Evolutionary conservation across 1,140 invertebrate species (phyloP).

Genomic region (Drosophila baimaii): DNA sequence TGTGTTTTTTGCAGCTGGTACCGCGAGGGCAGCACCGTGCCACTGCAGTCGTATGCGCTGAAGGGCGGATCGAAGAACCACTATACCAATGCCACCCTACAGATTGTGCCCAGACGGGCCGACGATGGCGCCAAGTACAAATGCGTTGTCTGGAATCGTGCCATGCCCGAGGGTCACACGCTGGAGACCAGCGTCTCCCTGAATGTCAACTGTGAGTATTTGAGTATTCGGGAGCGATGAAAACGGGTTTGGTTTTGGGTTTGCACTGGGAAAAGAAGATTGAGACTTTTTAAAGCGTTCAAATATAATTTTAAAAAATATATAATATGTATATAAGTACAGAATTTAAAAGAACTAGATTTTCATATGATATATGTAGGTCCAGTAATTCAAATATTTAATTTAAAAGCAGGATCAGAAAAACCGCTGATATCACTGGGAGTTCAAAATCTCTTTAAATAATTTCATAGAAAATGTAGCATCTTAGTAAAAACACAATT

Average conservation of each 20-base stretch:
- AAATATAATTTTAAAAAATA: too few species aligned
- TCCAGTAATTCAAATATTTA: too few species aligned
- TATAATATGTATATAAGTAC: too few species aligned
- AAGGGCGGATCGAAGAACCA: constrained; percentile 88
- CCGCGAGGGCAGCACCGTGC: constrained; percentile 87
- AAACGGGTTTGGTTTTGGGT: neutral
- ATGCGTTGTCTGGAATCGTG: constrained; percentile 95
- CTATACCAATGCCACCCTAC: constrained; percentile 90
- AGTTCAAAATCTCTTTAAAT: too few species aligned
- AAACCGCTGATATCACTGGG: too few species aligned
- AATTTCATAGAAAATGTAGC: too few species aligned
- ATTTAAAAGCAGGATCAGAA: too few species aligned
- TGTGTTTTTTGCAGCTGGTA: constrained; percentile 87
- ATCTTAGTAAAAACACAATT: too few species aligned
- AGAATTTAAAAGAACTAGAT: too few species aligned
- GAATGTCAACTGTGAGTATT: constrained; percentile 94
- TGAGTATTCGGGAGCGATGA: neutral
- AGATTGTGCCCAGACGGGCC: constrained; percentile 90
- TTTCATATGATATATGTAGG: too few species aligned
- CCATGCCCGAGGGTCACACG: constrained; percentile 91
- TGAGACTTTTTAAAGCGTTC: too few species aligned
- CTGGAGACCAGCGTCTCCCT: constrained; percentile 91
- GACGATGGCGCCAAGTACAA: constrained; percentile 93
- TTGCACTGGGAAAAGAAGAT: constrained; percentile 5
- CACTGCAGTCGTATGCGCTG: constrained; percentile 88